Conservation (phyloP, 2,113 vertebrate species). For the Sinocyclocheilus maitianheensis region DNA sequence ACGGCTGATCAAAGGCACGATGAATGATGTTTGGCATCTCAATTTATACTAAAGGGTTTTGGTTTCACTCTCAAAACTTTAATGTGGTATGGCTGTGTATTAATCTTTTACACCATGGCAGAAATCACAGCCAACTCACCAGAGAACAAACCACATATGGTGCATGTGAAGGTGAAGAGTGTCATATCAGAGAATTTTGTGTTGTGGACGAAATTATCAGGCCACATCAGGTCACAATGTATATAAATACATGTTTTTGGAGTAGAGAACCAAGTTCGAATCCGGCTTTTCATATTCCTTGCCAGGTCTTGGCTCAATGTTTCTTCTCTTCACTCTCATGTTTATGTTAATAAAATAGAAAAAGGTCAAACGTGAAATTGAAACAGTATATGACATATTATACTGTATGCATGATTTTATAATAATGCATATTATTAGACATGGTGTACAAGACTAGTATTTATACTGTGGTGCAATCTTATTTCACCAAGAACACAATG, state of each 20-base stretch:
- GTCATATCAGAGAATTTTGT: not conserved
- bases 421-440: not conserved
- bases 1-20: conserved; percentile 60
- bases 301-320: not conserved
- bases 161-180: not conserved
- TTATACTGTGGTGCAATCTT: not conserved
- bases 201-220: not conserved
- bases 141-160: conserved; percentile 32
- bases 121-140: conserved; percentile 24
- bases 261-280: not conserved
- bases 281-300: not conserved
- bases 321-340: not conserved
- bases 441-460: not conserved
- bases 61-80: conserved; percentile 44
- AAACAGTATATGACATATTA: not conserved
- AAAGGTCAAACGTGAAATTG: not conserved
- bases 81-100: conserved; percentile 44
- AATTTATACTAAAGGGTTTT: conserved; percentile 48
- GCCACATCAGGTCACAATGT: not conserved
- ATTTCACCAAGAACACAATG: not conserved
- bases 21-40: conserved; percentile 60
- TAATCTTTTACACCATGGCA: conserved; percentile 37
- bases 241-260: not conserved
- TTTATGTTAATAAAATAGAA: not conserved
- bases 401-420: not conserved